Base-by-base conservation (phyloP, 2,797 vertebrate species). In the Lepilemur septentrionalis region DNA sequence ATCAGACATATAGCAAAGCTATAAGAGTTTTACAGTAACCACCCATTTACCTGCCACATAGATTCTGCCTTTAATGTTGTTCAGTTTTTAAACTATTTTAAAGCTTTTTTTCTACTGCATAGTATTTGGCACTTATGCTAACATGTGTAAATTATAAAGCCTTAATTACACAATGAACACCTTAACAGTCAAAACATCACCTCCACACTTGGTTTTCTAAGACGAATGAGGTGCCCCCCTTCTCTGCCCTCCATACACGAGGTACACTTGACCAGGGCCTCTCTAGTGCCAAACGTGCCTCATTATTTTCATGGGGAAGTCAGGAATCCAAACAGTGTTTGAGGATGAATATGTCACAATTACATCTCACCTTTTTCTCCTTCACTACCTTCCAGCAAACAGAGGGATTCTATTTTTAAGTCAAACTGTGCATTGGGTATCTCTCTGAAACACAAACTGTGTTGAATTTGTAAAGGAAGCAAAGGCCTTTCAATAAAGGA, bases 401-500 rank as follows among this genome's bases (percentile, higher is more conserved):
- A 46, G 41, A 94, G 43, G 43, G 67, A 85, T 90, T 96, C 84
- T 84, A 65, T 92, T 96, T 95, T 95, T 76, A 95, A 92, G 52
- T 87, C 57, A 89, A 89, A 85, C 11, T 50, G 46, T 87, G 43
- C 88, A 17, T 28, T 82, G n/a, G 35, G 10, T 80, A 55, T 75
- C 57, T 73, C 76, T 86, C 35, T 88, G 84, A 85, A 78, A 92
- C 41, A 55, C 8, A 94, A 84, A 35, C 72, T 1, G 2, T 78
- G 78, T 6, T 95, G 85, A 70, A 72, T 41, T 91, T 89, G 94
- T 93, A 91, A 92, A 76, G 22, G 52, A 18, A 83, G 84, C 70
- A 93, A 92, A 90, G 35, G 2, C 61, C 61, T 89, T 43, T 70
- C 28, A 86, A 72, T 63, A 73, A 94, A 94, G 32, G 57, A 95